A percentile compares a stretch with the other conserved stretches of the same genome.
Conservation (phyloP, 2,113 vertebrate genomes). For the Hemiscyllium ocellatum region DNA sequence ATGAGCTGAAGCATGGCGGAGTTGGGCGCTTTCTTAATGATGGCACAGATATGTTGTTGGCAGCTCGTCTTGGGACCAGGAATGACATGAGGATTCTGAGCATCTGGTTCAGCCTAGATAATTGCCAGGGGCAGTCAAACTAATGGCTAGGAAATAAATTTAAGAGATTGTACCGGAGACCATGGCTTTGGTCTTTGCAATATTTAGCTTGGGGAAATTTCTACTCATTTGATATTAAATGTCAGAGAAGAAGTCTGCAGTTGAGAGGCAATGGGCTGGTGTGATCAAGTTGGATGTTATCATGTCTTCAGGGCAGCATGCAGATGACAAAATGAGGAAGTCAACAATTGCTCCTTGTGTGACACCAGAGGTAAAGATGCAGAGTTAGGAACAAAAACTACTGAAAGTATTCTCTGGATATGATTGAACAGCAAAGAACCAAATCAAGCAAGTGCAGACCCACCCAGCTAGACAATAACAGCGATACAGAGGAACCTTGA, state of each 20-base stretch:
- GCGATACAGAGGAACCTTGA: too few relatives aligned
- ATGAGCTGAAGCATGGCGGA: background rate
- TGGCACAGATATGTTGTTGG: background rate
- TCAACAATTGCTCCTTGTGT: background rate
- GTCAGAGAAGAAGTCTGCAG: background rate
- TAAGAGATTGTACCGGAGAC: background rate
- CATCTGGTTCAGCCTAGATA: background rate
- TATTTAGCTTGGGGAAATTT: background rate
- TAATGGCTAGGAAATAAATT: background rate
- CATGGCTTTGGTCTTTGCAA: background rate
- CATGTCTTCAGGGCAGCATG: background rate
- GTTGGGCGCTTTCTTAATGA: background rate
- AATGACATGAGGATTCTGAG: background rate
- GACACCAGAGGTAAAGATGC: background rate
- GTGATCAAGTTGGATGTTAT: too few relatives aligned
- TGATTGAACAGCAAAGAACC: background rate
- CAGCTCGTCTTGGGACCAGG: background rate
- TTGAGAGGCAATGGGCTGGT: too few relatives aligned
- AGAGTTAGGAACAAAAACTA: background rate
- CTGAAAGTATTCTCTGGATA: background rate
- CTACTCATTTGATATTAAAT: background rate
- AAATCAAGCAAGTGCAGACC: background rate
- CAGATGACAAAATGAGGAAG: background rate
- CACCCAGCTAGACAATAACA: background rate
- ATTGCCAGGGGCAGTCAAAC: background rate